Conservation (phyloP, 2,113 vertebrate species). For the Otis tarda region DNA sequence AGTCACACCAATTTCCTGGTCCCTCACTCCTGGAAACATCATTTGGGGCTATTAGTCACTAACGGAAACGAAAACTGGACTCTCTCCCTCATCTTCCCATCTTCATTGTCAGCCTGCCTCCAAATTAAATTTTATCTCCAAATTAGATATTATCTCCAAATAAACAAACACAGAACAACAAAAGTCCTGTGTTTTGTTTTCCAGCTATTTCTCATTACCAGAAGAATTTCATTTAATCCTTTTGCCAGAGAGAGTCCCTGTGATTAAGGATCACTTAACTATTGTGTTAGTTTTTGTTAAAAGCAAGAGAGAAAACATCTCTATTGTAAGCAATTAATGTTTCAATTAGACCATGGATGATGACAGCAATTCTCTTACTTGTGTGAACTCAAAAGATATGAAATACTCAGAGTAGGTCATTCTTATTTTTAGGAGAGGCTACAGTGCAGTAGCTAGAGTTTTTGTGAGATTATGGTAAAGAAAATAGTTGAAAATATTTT, state of each 20-base stretch:
- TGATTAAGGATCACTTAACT: background rate
- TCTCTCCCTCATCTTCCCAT: background rate
- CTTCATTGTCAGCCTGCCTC: background rate
- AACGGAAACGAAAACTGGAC: background rate
- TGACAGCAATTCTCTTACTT: background rate
- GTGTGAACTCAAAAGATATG: background rate
- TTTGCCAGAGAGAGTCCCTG: slow-evolving; percentile 17
- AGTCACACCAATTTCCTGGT: background rate
- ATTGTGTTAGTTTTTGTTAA: background rate
- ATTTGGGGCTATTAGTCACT: background rate
- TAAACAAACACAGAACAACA: slow-evolving; percentile 13
- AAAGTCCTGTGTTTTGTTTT: background rate
- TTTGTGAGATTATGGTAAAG: background rate
- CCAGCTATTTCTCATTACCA: slow-evolving; percentile 33
- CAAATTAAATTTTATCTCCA: slow-evolving; percentile 12
- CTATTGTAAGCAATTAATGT: background rate
- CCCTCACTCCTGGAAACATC: background rate
- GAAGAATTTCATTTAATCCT: slow-evolving; percentile 43
- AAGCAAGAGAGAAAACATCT: slow-evolving; percentile 2
- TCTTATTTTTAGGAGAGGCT: background rate
- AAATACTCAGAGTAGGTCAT: background rate
- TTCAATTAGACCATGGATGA: background rate
- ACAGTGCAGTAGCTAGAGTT: background rate
- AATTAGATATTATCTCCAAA: background rate
- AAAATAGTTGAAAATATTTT: background rate